phyloP scores from a whole-genome alignment of 2,888 invertebrate genomes.

The Drosophila birchii region DNA sequence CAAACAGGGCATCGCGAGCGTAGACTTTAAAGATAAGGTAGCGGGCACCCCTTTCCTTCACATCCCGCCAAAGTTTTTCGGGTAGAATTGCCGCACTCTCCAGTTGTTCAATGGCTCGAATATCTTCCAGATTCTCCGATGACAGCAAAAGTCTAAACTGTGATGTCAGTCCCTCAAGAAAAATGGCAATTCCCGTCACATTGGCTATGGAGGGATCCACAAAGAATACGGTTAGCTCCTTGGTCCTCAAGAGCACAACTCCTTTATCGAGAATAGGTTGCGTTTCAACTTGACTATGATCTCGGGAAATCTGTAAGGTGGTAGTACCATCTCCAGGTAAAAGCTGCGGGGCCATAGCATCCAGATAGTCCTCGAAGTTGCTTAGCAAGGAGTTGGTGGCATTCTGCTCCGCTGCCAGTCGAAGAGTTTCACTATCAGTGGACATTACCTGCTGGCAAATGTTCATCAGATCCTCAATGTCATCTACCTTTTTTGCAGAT shows the following conservation, averaged over 20 bases:
- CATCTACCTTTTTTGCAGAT: constrained; percentile 19
- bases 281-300: constrained; percentile 27
- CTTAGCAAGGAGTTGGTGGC: constrained; percentile 88
- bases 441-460: constrained; percentile 86
- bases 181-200: constrained; percentile 82
- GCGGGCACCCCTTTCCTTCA: constrained; percentile 63
- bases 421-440: constrained; percentile 82
- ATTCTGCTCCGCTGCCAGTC: constrained; percentile 85
- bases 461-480: constrained; percentile 69
- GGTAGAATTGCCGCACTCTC: constrained; percentile 87
- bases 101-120: constrained; percentile 83
- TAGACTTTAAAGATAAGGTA: constrained; percentile 86
- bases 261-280: constrained; percentile 59
- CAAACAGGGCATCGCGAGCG: constrained; percentile 86
- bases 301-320: constrained; percentile 16
- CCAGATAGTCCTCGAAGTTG: constrained; percentile 86
- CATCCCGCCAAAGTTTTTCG: constrained; percentile 79
- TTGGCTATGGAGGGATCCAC: constrained; percentile 79
- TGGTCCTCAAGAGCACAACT: constrained; percentile 70
- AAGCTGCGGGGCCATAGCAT: constrained; percentile 77
- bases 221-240: constrained; percentile 82
- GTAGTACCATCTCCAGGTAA: constrained; percentile 40
- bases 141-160: constrained; percentile 47
- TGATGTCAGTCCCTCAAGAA: background rate
- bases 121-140: constrained; percentile 84